Conservation (phyloP, 2,113 vertebrate species). For the Leptodactylus fuscus region DNA sequence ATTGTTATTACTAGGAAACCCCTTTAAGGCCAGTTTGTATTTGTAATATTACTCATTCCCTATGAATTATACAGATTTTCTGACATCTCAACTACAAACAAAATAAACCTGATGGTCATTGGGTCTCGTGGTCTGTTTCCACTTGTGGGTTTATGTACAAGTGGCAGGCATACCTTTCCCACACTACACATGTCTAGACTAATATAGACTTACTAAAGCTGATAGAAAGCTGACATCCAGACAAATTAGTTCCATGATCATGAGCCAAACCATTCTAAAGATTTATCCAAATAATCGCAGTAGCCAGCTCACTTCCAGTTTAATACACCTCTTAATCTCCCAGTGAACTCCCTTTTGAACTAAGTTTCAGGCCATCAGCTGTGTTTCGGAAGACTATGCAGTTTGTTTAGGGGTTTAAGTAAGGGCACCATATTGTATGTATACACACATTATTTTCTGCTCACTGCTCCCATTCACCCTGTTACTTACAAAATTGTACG, state of each 20-base stretch:
- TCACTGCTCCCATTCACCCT: background rate
- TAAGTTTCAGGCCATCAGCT: slow-evolving; percentile 22
- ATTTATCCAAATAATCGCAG: slow-evolving; percentile 67
- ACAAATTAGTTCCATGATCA: slow-evolving; percentile 75
- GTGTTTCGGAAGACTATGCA: slow-evolving; percentile 21
- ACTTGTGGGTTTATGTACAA: slow-evolving; percentile 58
- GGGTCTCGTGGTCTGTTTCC: slow-evolving; percentile 9
- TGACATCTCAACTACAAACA: background rate
- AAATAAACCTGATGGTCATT: background rate
- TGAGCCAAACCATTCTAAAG: slow-evolving; percentile 68
- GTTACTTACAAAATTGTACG: background rate
- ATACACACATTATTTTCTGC: slow-evolving; percentile 38
- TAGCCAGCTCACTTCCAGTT: slow-evolving; percentile 64
- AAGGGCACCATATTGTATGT: slow-evolving; percentile 22
- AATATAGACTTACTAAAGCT: slow-evolving; percentile 65
- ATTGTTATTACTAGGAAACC: too few species aligned
- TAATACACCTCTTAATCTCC: slow-evolving; percentile 56
- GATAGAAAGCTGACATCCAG: slow-evolving; percentile 70
- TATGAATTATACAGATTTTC: background rate
- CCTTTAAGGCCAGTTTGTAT: background rate
- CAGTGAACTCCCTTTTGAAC: slow-evolving; percentile 46
- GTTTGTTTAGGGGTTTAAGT: slow-evolving; percentile 42
- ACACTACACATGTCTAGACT: slow-evolving; percentile 74
- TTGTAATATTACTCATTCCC: background rate
- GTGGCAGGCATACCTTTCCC: slow-evolving; percentile 63